Evolutionary conservation across 2,113 vertebrate species (phyloP).

Genomic region (Galeopterus variegatus): DNA sequence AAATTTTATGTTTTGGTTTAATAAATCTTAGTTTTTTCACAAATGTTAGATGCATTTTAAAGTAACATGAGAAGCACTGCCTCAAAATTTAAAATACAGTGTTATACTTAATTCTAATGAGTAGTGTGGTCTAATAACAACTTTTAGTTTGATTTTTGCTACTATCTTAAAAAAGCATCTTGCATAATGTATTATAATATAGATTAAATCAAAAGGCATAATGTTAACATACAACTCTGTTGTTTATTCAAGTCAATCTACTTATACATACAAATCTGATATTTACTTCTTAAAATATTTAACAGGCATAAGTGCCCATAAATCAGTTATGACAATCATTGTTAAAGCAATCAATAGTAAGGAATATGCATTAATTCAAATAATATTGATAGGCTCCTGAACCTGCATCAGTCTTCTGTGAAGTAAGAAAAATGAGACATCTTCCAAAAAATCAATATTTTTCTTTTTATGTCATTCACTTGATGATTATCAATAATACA

Average conservation of each 20-base stretch:
- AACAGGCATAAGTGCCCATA: slow-evolving; percentile 91
- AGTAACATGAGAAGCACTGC: not conserved
- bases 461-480: slow-evolving; percentile 90
- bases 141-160: slow-evolving; percentile 68
- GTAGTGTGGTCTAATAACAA: not conserved
- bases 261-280: slow-evolving; percentile 89
- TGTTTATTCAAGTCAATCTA: slow-evolving; percentile 89
- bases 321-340: slow-evolving; percentile 94
- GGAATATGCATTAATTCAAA: slow-evolving; percentile 94
- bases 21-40: not conserved
- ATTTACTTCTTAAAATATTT: slow-evolving; percentile 93
- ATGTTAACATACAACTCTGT: slow-evolving; percentile 87
- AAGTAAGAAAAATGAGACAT: slow-evolving; percentile 93
- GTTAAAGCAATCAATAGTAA: slow-evolving; percentile 91
- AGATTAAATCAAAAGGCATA: slow-evolving; percentile 83
- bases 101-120: slow-evolving; percentile 44
- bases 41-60: not conserved
- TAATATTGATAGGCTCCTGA: slow-evolving; percentile 91
- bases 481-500: slow-evolving; percentile 90
- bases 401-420: slow-evolving; percentile 90
- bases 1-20: slow-evolving; percentile 42
- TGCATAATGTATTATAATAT: slow-evolving; percentile 83
- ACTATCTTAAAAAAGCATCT: slow-evolving; percentile 74
- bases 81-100: slow-evolving; percentile 3
- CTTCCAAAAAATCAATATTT: slow-evolving; percentile 91